Base-by-base conservation (phyloP, 2,888 invertebrate genomes). In the Cerastis rubricosa region DNA sequence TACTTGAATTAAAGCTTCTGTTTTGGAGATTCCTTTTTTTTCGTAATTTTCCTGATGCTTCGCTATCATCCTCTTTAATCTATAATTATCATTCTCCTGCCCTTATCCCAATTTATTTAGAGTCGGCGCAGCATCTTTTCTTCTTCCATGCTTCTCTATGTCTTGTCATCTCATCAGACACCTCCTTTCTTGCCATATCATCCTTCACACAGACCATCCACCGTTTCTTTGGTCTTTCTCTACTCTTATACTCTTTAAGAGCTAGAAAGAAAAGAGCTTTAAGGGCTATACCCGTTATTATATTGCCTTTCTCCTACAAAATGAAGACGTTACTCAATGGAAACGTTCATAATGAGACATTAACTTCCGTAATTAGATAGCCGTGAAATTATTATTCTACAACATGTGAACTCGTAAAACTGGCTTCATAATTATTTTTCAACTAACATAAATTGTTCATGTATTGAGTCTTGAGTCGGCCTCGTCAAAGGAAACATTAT, bases 341-440 rank as follows among this genome's bases (percentile, higher is more conserved):
- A 91, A 89, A 93, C 91, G 66, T 73, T 80, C 89, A 83, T 91
- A 92, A 92, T 93, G 89, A 92, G 90, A 89, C 89, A 90, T 89
- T 91, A 91, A 89, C 90, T 90, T 92, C 87, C 90, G 88, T 93
- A 94, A 94, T 93, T 88, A 93, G 93, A 89, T 92, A 89, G 89
- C 92, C 93, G 92, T 94, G 91, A 93, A 94, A 93, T 93, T 92
- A 92, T 92, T 92, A 91, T 91, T 88, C 86, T 86, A 88, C 87
- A 88, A 89, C 89, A 90, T 87, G 88, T 89, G 84, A 89, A 87
- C 84, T 87, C 87, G 81, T 91, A 88, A 90, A 88, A 86, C 85
- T 76, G 74, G 80, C 80, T 88, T 76, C 76, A 54, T 89, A 90
- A 91, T 90, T 89, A 89, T 89, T 89, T 90, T 89, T 89, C 83